These are phyloP conservation scores for Cladopsammia gracilis DNA, from an alignment of 64 coral and sea anemone species.

Conservation along the genomic window DNA sequence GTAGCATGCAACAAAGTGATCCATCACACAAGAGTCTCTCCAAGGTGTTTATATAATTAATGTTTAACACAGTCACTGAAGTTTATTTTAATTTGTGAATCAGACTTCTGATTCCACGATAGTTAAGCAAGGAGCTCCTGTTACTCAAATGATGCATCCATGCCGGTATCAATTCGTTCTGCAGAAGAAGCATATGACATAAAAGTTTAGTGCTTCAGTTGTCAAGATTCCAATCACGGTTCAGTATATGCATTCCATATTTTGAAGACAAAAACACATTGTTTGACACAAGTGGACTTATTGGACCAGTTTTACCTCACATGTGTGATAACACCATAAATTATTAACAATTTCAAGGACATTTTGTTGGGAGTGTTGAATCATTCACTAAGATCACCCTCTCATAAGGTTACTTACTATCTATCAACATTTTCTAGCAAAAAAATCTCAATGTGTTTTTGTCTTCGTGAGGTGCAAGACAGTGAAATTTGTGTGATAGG, in stretches of 20 bases:
- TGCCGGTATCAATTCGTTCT: conserved; percentile 23
- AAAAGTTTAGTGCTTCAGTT: conserved; percentile 24
- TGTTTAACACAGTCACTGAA: conserved; percentile 2
- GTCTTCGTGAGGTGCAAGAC: conserved; percentile 23
- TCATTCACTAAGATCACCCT: not conserved
- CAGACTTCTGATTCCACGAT: conserved; percentile 38
- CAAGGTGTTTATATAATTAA: conserved; percentile 11
- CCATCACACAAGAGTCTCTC: not conserved
- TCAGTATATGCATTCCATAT: not conserved
- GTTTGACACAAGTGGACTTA: not conserved
- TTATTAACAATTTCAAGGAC: not conserved
- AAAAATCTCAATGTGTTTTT: conserved; percentile 21
- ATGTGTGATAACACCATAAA: not conserved
- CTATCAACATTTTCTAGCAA: not conserved
- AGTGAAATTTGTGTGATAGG: not conserved
- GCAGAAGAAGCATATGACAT: conserved; percentile 58
- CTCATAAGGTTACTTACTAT: not conserved
- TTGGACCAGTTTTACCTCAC: conserved; percentile 46
- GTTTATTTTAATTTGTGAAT: conserved; percentile 44
- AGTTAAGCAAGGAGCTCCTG: conserved; percentile 48
- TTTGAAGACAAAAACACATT: conserved; percentile 55
- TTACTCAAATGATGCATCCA: conserved; percentile 52
- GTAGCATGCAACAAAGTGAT: not conserved
- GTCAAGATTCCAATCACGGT: not conserved
- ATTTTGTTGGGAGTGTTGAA: not conserved